phyloP scores from a whole-genome alignment of 2,888 invertebrate genomes.

The Proisotoma minuta region DNA sequence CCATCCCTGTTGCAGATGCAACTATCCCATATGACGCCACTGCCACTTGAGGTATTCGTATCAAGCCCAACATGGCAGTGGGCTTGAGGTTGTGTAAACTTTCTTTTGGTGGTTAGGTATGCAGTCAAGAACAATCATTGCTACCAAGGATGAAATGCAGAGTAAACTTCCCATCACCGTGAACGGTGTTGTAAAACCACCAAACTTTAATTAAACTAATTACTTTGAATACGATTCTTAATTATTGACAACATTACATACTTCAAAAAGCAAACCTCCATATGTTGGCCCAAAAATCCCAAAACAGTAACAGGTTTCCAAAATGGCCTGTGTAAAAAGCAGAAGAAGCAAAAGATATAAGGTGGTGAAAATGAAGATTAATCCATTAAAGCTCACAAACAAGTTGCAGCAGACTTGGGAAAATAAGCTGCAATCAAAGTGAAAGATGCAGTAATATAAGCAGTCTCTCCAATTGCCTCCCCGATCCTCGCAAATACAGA shows the following conservation, averaged over 20 bases:
- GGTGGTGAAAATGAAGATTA: not conserved
- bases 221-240: no score
- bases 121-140: no score
- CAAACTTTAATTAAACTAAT: slow-evolving; percentile 53
- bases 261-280: slow-evolving; percentile 50
- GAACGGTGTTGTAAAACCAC: slow-evolving; percentile 76
- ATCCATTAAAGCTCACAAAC: no score
- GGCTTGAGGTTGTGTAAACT: no score
- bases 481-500: slow-evolving; percentile 54
- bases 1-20: slow-evolving; percentile 48
- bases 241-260: no score
- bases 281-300: slow-evolving; percentile 51
- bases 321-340: slow-evolving; percentile 51
- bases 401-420: slow-evolving; percentile 75
- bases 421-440: slow-evolving; percentile 83
- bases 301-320: slow-evolving; percentile 51
- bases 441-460: slow-evolving; percentile 80
- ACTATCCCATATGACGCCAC: slow-evolving; percentile 45
- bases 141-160: slow-evolving; percentile 69
- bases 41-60: slow-evolving; percentile 45
- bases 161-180: slow-evolving; percentile 70
- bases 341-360: not conserved
- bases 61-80: slow-evolving; percentile 31
- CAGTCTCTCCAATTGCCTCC: slow-evolving; percentile 59
- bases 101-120: no score